Evolutionary conservation across 2,888 invertebrate genomes (phyloP), one percentile per base, ranked within the genome.

Genomic region (Monoplex corrugatus): DNA sequence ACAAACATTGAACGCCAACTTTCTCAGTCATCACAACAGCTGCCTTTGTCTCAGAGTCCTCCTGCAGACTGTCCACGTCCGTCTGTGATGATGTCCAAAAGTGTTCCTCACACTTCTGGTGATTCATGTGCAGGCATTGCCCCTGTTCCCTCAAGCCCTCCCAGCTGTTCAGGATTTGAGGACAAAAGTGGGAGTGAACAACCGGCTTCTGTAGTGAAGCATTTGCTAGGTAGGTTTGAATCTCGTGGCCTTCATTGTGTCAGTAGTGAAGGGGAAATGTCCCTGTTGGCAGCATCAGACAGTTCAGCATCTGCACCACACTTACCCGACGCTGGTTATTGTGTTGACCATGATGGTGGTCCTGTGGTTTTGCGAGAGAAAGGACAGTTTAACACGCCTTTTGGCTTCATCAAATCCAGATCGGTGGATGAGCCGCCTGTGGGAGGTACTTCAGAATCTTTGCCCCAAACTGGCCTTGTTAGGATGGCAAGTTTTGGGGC

Each of bases 221-320:
- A 93, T 89, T 87, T 94, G 23, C 91, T 92, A 3, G 93, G 92
- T 2, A 92, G 91, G 83, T 94, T 94, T 91, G 93, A 93, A 85
- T 89, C 86, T 43, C 63, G 90, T 23, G 90, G 91, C 16, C 88
- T 86, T 80, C 35, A 38, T 10, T n/a, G 88, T 68, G 43, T 28
- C 38, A 23, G 45, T 23, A 32, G 43, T 75, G 68, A 63, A 10
- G 75, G 43, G 35, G 84, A 83, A 32, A 35, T 78, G 75, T 44
- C 28, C n/a, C 8, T 45, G 32, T 75, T 72, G 19, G n/a, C n/a
- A 28, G 32, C 43, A 10, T 32, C 72, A 44, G 16, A 23, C 23
- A 13, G n/a, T 23, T 63, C 82, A 28, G 16, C 16, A 19, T 32
- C 80, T 5, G 28, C 19, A 28, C 6, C 80, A 19, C 45, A 38